Evolutionary conservation across 2,888 invertebrate species (phyloP).

Genomic region (Charanyca ferruginea): DNA sequence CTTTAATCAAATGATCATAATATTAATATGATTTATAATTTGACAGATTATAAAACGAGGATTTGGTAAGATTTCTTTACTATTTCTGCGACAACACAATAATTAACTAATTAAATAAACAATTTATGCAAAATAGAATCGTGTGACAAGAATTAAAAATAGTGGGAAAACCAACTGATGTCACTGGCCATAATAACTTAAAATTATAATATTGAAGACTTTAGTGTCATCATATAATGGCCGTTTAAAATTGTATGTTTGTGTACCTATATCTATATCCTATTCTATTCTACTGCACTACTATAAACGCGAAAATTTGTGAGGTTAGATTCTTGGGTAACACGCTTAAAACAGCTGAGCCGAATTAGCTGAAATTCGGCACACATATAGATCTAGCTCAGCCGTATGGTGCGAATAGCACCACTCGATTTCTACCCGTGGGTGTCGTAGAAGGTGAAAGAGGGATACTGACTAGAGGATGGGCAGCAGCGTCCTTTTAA

Average conservation of each 20-base stretch:
- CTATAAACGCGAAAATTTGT: no score
- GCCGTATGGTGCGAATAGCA: no score
- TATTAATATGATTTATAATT: slow-evolving; percentile 24
- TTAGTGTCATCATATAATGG: not conserved
- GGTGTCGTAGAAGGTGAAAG: no score
- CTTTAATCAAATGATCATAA: not conserved
- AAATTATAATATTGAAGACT: slow-evolving; percentile 12
- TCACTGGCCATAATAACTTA: slow-evolving; percentile 21
- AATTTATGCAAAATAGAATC: slow-evolving; percentile 29
- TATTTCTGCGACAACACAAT: slow-evolving; percentile 4
- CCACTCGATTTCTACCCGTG: no score
- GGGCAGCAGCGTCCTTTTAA: no score
- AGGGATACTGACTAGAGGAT: no score
- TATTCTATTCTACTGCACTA: no score
- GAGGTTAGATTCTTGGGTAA: no score
- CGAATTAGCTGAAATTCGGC: no score
- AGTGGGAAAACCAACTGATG: slow-evolving; percentile 40
- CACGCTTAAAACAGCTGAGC: no score
- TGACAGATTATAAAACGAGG: slow-evolving; percentile 19
- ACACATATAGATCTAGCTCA: no score
- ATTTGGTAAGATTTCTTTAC: slow-evolving; percentile 16
- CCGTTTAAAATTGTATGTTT: not conserved
- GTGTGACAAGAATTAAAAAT: slow-evolving; percentile 47
- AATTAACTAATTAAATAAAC: slow-evolving; percentile 22
- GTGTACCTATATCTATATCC: not conserved